Percentiles rank a stretch among this genome's conserved stretches.
phyloP scores from a whole-genome alignment of 2,797 vertebrate species.

The Kryptopterus vitreolus region DNA sequence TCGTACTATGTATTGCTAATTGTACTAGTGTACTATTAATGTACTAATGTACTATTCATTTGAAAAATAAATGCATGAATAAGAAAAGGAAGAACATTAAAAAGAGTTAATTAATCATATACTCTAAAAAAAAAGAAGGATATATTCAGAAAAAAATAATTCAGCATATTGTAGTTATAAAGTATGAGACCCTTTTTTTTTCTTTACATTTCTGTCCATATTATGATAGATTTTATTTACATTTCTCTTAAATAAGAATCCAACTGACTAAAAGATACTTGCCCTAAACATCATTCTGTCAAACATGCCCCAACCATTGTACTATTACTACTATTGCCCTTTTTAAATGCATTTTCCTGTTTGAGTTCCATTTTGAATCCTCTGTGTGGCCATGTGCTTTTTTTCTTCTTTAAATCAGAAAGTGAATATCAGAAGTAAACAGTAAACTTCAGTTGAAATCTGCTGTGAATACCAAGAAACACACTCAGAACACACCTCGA shows the following conservation, averaged over 20 bases:
- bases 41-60: too few species aligned
- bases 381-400: too few species aligned
- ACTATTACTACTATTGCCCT: neutral
- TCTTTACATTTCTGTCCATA: neutral
- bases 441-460: neutral
- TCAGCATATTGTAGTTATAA: neutral
- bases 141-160: too few species aligned
- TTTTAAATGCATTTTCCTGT: neutral
- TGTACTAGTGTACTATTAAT: too few species aligned
- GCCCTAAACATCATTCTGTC: neutral
- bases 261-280: neutral
- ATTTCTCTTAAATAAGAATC: neutral
- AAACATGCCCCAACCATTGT: neutral
- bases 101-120: too few species aligned
- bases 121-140: too few species aligned
- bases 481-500: too few species aligned
- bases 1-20: too few species aligned
- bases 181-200: neutral
- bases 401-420: neutral
- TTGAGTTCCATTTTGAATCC: neutral
- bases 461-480: constrained; percentile 1
- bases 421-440: neutral
- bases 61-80: too few species aligned
- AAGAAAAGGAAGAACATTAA: too few species aligned
- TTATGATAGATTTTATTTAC: neutral